Evolutionary conservation across 2,797 vertebrate species (phyloP).

Genomic region (Zalophus californianus): DNA sequence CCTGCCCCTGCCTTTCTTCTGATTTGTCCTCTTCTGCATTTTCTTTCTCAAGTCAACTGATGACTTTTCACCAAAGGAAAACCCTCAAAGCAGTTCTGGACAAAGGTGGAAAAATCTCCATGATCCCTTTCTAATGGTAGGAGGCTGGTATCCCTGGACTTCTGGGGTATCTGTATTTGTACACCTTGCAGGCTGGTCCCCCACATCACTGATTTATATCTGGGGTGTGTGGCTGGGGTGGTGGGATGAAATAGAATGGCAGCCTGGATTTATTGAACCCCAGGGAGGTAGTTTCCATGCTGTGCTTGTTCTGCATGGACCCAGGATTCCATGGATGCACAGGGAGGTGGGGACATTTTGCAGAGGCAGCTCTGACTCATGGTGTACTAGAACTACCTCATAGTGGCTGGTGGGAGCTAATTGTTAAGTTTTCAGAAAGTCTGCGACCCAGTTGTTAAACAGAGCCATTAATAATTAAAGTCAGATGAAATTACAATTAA

Average conservation of each 20-base stretch:
- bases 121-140: not conserved
- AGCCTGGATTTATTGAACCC: not conserved
- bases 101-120: not conserved
- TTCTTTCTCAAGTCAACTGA: not conserved
- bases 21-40: not conserved
- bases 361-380: not conserved
- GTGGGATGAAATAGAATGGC: not conserved
- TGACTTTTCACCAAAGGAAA: not conserved
- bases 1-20: not conserved
- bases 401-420: not conserved
- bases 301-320: not conserved
- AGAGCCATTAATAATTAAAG: constrained; percentile 7
- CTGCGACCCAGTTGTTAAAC: not conserved
- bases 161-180: not conserved
- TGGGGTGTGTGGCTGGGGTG: not conserved
- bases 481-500: not conserved
- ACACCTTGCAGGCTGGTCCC: not conserved
- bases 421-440: not conserved
- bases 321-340: not conserved
- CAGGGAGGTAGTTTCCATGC: not conserved
- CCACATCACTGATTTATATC: not conserved
- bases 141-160: not conserved
- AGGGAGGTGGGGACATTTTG: not conserved
- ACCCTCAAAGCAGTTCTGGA: not conserved
- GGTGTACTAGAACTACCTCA: too few relatives aligned